These are phyloP conservation scores for Aplysina aerophoba DNA, from an alignment of 37 sponge, comb jelly and placozoan genomes.

Conservation along the genomic window DNA sequence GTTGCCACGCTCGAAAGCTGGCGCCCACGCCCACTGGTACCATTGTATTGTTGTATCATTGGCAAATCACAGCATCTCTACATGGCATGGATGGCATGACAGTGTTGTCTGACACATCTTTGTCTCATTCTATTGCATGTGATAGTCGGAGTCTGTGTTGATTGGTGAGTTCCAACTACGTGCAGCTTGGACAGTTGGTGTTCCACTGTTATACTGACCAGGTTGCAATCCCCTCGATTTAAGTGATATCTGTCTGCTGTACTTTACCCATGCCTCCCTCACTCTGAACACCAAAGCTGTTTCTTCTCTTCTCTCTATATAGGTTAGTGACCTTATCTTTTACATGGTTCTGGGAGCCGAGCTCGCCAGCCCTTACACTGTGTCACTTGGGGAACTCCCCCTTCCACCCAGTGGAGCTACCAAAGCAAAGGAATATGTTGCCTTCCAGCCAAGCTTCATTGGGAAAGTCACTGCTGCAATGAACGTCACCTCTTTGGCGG, in stretches of 20 bases:
- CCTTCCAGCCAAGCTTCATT: slow-evolving; percentile 23
- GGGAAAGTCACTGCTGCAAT: slow-evolving; percentile 33
- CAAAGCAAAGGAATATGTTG: slow-evolving; percentile 19
- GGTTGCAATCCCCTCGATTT: no score
- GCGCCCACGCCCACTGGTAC: no score
- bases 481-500: not conserved
- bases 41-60: no score
- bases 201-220: no score
- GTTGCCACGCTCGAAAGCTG: no score
- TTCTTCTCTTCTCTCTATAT: not conserved
- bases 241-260: no score
- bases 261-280: not conserved
- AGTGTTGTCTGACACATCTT: not conserved
- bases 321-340: slow-evolving; percentile 55
- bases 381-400: slow-evolving; percentile 60
- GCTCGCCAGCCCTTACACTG: slow-evolving; percentile 22
- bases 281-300: not conserved
- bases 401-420: slow-evolving; percentile 8
- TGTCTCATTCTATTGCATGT: not conserved
- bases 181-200: no score
- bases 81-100: no score
- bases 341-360: slow-evolving; percentile 72
- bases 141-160: not conserved
- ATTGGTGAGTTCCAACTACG: not conserved
- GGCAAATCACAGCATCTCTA: no score